These are phyloP conservation scores for Orius laevigatus DNA, from an alignment of 1,140 invertebrate genomes.

Conservation along the genomic window DNA sequence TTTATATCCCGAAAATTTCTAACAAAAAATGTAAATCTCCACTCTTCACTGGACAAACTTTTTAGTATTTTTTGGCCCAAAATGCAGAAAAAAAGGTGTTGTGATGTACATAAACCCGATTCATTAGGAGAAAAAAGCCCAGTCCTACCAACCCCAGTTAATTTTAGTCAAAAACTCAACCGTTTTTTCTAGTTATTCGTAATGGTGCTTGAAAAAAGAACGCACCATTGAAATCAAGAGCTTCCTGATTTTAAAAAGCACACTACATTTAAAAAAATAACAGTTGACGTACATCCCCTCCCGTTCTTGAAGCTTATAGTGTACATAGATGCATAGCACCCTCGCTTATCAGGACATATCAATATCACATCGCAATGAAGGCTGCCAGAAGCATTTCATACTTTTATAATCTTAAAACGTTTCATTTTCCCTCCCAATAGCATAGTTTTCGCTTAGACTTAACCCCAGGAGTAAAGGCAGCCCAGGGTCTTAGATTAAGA, in stretches of 20 bases:
- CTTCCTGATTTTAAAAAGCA: slow-evolving; percentile 14
- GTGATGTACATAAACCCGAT: not conserved
- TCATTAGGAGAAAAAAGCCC: not conserved
- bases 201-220: slow-evolving; percentile 11
- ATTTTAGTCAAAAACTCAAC: slow-evolving; percentile 1
- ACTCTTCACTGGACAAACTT: not conserved
- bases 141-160: not conserved
- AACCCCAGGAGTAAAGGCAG: not conserved
- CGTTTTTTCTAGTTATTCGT: slow-evolving; percentile 10
- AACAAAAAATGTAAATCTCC: no score
- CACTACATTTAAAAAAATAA: not conserved
- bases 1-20: no score
- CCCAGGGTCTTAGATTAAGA: no score
- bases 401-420: slow-evolving; percentile 2
- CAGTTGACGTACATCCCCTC: no score
- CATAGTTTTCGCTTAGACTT: not conserved
- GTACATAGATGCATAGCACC: not conserved
- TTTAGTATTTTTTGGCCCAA: not conserved
- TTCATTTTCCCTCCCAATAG: not conserved
- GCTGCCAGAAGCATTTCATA: no score
- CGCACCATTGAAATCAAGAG: slow-evolving; percentile 16
- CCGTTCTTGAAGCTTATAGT: slow-evolving; percentile 1
- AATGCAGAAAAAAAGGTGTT: no score
- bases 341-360: no score
- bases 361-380: no score